phyloP scores from a whole-genome alignment of 2,888 invertebrate species.

The Eristalis pertinax region DNA sequence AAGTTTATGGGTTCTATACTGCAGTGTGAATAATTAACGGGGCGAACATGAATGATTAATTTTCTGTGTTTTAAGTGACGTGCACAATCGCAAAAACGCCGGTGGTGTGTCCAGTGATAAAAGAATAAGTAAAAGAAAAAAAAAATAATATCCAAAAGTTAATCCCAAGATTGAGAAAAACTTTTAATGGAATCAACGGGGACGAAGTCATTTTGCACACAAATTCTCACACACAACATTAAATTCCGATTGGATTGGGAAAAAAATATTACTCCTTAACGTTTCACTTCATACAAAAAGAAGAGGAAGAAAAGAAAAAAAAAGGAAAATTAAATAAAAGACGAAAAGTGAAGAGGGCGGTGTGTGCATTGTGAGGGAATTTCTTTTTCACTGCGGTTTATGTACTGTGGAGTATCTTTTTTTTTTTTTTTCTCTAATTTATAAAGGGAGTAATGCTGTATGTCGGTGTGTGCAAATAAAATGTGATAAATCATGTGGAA shows the following conservation, averaged over 20 bases:
- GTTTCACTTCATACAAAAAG: slow-evolving; percentile 26
- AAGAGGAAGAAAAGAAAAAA: too few relatives aligned
- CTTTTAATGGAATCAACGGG: not conserved
- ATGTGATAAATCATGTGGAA: slow-evolving; percentile 32
- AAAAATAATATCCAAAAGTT: slow-evolving; percentile 13
- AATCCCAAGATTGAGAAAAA: not conserved
- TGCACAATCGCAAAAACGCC: slow-evolving; percentile 67
- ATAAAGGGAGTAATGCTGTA: slow-evolving; percentile 42
- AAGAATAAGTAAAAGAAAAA: slow-evolving; percentile 21
- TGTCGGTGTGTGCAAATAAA: slow-evolving; percentile 30
- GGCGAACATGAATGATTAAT: slow-evolving; percentile 58
- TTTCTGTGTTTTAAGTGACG: slow-evolving; percentile 63
- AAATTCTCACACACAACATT: slow-evolving; percentile 18
- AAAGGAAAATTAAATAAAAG: slow-evolving; percentile 1
- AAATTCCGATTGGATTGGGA: slow-evolving; percentile 30
- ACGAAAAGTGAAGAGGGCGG: slow-evolving; percentile 11
- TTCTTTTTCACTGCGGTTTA: slow-evolving; percentile 53
- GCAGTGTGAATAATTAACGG: slow-evolving; percentile 64
- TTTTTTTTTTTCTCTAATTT: slow-evolving; percentile 29
- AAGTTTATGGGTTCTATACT: slow-evolving; percentile 52
- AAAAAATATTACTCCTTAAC: slow-evolving; percentile 32
- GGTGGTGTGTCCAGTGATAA: slow-evolving; percentile 44
- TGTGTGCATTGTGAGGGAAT: slow-evolving; percentile 59
- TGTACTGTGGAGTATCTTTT: slow-evolving; percentile 32
- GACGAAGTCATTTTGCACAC: not conserved